A percentile compares a stretch with the other conserved stretches of the same genome.
Evolutionary conservation across 2,888 invertebrate species (phyloP).

Genomic region (Apamea anceps): DNA sequence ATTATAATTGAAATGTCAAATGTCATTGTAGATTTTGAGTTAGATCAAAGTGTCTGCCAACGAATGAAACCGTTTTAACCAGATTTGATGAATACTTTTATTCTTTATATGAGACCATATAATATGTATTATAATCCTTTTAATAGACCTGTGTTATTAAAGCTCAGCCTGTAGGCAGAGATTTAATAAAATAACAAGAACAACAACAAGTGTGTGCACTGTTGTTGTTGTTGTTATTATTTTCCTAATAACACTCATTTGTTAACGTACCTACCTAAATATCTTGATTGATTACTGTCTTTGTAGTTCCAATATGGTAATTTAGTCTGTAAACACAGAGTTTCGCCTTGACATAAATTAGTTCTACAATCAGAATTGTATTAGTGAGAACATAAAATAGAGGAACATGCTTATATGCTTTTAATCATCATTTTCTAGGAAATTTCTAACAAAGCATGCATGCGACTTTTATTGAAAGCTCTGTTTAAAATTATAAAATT

Average conservation of each 20-base stretch:
- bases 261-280: neutral
- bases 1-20: conserved; percentile 24
- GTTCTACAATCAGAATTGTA: neutral
- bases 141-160: neutral
- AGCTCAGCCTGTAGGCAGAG: neutral
- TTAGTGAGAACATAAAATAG: conserved; percentile 2
- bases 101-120: neutral
- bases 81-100: neutral
- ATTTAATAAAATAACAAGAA: too few relatives aligned
- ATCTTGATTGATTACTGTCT: conserved; percentile 14
- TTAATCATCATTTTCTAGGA: neutral
- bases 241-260: neutral
- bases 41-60: neutral
- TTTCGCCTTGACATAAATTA: neutral
- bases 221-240: too few relatives aligned
- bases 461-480: neutral
- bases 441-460: neutral
- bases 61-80: neutral
- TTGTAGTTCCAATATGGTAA: conserved; percentile 8
- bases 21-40: conserved; percentile 7
- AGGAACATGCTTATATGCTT: neutral
- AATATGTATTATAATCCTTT: neutral
- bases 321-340: conserved; percentile 12
- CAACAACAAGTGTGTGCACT: too few relatives aligned
- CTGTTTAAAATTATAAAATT: too few relatives aligned